phyloP scores from a whole-genome alignment of 2,113 vertebrate species.

The Clupea harengus region DNA sequence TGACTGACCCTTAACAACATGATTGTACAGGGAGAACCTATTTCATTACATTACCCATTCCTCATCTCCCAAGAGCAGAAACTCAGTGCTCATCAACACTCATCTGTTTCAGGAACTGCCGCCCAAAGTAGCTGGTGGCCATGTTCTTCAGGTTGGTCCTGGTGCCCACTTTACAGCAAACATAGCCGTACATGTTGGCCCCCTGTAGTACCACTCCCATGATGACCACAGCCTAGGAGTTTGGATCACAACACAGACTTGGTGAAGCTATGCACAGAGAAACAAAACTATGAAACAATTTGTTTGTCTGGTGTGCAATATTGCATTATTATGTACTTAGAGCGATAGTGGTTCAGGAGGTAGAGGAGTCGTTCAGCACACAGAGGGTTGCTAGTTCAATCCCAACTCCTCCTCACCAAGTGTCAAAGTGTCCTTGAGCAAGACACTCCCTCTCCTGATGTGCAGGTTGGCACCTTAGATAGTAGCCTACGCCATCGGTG shows the following conservation, averaged over 20 bases:
- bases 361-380: no score
- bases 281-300: no score
- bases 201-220: conserved; percentile 91
- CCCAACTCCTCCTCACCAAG: no score
- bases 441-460: no score
- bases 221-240: conserved; percentile 83
- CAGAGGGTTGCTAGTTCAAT: no score
- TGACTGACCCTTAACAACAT: not conserved
- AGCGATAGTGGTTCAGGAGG: no score
- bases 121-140: conserved; percentile 89
- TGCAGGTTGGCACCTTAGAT: no score
- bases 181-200: conserved; percentile 91
- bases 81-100: conserved; percentile 29
- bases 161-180: conserved; percentile 89
- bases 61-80: not conserved
- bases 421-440: no score
- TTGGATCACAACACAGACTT: not conserved
- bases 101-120: conserved; percentile 90
- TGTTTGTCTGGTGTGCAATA: no score
- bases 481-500: no score
- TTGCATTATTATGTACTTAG: no score
- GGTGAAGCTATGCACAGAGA: not conserved
- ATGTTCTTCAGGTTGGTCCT: conserved; percentile 86
- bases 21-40: not conserved
- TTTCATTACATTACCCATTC: not conserved